Evolutionary conservation across 2,888 invertebrate genomes (phyloP).

Genomic region (Caenorhabditis uteleia): DNA sequence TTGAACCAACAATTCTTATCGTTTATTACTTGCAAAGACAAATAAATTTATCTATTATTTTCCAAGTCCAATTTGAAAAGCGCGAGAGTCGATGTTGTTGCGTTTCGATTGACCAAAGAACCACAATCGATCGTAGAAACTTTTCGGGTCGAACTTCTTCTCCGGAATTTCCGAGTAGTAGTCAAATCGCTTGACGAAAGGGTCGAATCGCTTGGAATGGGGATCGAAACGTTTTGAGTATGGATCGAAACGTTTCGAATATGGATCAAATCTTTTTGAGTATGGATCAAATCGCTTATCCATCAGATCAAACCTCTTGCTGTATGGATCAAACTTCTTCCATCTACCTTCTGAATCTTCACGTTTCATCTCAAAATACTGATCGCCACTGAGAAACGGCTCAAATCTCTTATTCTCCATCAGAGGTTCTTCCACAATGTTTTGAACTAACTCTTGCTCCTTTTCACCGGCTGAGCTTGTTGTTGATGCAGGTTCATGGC

Average conservation of each 20-base stretch:
- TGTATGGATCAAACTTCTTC: constrained; percentile 32
- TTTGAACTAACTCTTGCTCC: too few species aligned
- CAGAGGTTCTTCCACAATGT: too few species aligned
- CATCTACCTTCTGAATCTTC: background rate
- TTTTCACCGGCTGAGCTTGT: too few species aligned
- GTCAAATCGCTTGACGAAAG: constrained; percentile 20
- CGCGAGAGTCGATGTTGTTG: constrained; percentile 30
- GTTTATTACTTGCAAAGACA: too few species aligned
- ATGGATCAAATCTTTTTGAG: background rate
- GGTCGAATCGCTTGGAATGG: constrained; percentile 20
- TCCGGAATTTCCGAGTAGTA: background rate
- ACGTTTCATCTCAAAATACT: background rate
- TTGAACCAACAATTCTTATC: background rate
- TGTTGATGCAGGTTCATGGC: too few species aligned
- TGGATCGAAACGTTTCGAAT: background rate
- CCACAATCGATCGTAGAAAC: background rate
- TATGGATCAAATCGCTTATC: constrained; percentile 13
- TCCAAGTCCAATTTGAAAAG: constrained; percentile 33
- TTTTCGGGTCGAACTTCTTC: background rate
- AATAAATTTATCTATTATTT: background rate
- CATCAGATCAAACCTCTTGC: constrained; percentile 29
- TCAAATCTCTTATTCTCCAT: constrained; percentile 9
- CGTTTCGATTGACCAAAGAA: constrained; percentile 20
- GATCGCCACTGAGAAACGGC: constrained; percentile 1
- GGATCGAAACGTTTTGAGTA: constrained; percentile 20